phyloP scores from a whole-genome alignment of 92 coral and sea anemone genomes.

The Isaurus tuberculatus region DNA sequence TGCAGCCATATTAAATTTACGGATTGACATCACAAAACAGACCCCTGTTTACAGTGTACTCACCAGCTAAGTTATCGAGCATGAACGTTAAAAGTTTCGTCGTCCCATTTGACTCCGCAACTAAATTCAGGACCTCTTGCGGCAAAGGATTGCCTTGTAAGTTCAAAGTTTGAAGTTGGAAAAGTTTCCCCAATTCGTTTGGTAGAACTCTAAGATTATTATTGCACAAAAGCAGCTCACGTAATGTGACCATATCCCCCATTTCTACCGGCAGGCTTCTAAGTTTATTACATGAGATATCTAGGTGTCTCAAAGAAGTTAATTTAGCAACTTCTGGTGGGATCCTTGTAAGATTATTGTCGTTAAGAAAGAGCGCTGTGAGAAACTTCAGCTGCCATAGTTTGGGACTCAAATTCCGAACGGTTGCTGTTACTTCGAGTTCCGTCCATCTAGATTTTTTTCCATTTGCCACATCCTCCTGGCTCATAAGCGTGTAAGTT shows the following conservation, averaged over 20 bases:
- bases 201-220: slow-evolving; percentile 93
- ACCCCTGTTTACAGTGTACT: slow-evolving; percentile 53
- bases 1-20: slow-evolving; percentile 69
- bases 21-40: slow-evolving; percentile 78
- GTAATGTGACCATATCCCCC: slow-evolving; percentile 99
- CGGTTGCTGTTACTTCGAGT: slow-evolving; percentile 97
- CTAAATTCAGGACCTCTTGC: slow-evolving; percentile 83
- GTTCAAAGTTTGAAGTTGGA: slow-evolving; percentile 96
- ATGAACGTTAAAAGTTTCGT: slow-evolving; percentile 85
- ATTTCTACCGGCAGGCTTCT: slow-evolving; percentile 99
- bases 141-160: slow-evolving; percentile 96
- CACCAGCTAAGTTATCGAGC: slow-evolving; percentile 97
- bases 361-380: slow-evolving; percentile 93
- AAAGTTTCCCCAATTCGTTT: slow-evolving; percentile 98
- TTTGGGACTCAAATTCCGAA: slow-evolving; percentile 99
- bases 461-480: slow-evolving; percentile 94
- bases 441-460: slow-evolving; percentile 97
- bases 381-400: slow-evolving; percentile 97
- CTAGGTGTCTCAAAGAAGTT: slow-evolving; percentile 88
- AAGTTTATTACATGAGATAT: slow-evolving; percentile 95
- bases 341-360: slow-evolving; percentile 94
- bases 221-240: slow-evolving; percentile 97
- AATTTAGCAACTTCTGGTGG: slow-evolving; percentile 97
- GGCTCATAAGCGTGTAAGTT: slow-evolving; percentile 86
- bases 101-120: slow-evolving; percentile 90